phyloP scores from a whole-genome alignment of 1,140 invertebrate genomes.

The Neodiprion lecontei region DNA sequence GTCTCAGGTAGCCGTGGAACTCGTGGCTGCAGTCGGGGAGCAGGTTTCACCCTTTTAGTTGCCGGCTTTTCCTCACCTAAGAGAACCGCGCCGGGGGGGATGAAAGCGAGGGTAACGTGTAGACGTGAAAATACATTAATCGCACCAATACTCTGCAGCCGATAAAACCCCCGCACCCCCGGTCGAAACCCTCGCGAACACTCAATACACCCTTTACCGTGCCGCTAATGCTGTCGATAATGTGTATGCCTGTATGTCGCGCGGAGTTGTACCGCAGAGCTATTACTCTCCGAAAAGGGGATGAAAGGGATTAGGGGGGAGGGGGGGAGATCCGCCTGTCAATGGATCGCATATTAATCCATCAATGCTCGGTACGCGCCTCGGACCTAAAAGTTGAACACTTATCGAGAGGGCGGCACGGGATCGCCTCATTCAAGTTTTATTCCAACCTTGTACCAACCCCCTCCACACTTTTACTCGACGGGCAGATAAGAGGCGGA shows the following conservation, averaged over 20 bases:
- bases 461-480: background rate
- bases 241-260: conserved; percentile 6
- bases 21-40: too few relatives aligned
- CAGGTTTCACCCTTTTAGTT: conserved; percentile 13
- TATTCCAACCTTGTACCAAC: background rate
- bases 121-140: conserved; percentile 13
- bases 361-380: background rate
- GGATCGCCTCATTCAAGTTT: background rate
- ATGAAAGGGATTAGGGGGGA: background rate
- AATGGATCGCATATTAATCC: conserved; percentile 11
- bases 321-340: background rate
- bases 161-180: conserved; percentile 6
- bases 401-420: background rate
- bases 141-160: conserved; percentile 14
- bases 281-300: conserved; percentile 1
- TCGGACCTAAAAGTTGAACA: background rate
- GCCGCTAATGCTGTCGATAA: conserved; percentile 21
- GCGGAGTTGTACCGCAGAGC: background rate
- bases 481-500: background rate
- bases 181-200: background rate
- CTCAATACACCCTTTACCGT: conserved; percentile 15
- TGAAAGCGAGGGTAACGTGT: conserved; percentile 5
- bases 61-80: background rate
- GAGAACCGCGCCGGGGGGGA: background rate
- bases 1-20: background rate